phyloP scores from a whole-genome alignment of 2,797 vertebrate genomes.

The Anguilla pacifica region DNA sequence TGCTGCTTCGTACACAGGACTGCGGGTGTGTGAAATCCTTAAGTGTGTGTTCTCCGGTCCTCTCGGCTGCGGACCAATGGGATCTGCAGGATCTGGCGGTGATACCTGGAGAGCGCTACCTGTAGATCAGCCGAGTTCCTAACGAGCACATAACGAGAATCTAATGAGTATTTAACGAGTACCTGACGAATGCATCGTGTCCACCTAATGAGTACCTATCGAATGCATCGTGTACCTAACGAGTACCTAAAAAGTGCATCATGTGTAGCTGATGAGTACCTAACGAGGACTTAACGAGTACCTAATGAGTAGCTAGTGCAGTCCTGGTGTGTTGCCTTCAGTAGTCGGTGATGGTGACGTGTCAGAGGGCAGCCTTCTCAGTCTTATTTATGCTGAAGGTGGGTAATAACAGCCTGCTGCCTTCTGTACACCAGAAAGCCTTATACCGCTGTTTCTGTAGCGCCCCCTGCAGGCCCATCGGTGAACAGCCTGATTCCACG shows the following conservation, averaged over 20 bases:
- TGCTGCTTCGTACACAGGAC: neutral
- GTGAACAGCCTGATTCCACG: neutral
- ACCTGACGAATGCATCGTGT: too few species aligned
- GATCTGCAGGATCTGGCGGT: neutral
- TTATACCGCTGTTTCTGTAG: neutral
- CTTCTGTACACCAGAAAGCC: neutral
- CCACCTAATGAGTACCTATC: too few species aligned
- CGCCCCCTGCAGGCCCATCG: neutral
- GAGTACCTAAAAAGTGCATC: neutral
- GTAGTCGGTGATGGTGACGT: neutral
- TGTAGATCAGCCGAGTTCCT: neutral
- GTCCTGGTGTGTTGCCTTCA: neutral
- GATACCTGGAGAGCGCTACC: neutral
- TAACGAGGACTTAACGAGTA: too few species aligned
- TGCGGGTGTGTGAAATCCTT: too few species aligned
- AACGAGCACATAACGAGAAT: neutral
- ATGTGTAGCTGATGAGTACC: too few species aligned
- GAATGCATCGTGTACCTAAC: too few species aligned
- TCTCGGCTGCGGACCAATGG: constrained; percentile 8
- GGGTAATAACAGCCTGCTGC: neutral
- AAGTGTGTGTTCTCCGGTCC: constrained; percentile 7
- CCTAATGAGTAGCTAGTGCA: neutral
- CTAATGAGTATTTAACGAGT: neutral
- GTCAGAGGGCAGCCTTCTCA: neutral
- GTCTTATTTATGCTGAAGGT: neutral